Conservation (phyloP, 2,113 vertebrate genomes). For the Poeciliopsis prolifica region DNA sequence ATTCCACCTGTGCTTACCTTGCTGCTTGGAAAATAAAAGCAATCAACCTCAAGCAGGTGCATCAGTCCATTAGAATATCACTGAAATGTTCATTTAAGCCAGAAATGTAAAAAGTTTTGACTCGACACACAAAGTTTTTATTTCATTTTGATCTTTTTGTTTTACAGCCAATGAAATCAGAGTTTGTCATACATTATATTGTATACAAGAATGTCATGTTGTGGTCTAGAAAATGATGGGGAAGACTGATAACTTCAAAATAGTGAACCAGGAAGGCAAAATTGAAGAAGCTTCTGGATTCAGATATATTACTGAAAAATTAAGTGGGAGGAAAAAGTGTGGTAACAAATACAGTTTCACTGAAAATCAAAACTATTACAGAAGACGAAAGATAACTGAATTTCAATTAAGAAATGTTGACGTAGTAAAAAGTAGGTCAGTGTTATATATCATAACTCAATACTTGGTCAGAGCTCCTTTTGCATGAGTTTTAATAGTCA, state of each 20-base stretch:
- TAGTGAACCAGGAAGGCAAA: neutral
- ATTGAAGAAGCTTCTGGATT: neutral
- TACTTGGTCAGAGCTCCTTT: neutral
- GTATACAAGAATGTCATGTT: neutral
- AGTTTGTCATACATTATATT: neutral
- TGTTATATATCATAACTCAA: neutral
- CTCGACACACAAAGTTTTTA: neutral
- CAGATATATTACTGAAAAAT: neutral
- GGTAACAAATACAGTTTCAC: neutral
- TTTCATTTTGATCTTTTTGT: neutral
- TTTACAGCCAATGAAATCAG: neutral
- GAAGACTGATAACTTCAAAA: neutral
- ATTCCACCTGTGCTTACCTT: slow-evolving; percentile 49
- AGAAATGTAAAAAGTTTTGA: neutral
- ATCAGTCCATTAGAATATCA: neutral
- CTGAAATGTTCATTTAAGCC: neutral
- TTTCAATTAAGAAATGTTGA: neutral
- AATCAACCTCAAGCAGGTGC: slow-evolving; percentile 27
- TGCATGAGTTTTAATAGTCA: neutral
- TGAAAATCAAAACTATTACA: no score
- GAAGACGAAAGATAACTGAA: no score
- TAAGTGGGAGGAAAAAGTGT: neutral
- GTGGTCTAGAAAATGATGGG: neutral
- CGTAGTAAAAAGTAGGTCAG: neutral
- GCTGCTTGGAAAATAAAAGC: slow-evolving; percentile 24